These are phyloP conservation scores for Drosophila aldrichi DNA, from an alignment of 2,888 invertebrate species.

Conservation along the genomic window DNA sequence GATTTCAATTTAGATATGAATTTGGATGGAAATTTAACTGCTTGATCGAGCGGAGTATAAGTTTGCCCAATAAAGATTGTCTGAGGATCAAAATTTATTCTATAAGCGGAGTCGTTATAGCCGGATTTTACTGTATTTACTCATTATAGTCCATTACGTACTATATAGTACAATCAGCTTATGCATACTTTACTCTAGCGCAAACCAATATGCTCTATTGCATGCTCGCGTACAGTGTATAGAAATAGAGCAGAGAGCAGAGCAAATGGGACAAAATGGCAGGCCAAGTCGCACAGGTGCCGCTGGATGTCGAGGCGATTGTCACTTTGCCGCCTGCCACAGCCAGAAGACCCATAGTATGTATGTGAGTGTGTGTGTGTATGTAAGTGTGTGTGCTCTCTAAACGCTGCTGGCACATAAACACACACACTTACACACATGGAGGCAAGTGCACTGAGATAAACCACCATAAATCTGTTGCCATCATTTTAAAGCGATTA, in stretches of 20 bases:
- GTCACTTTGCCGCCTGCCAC: slow-evolving; percentile 65
- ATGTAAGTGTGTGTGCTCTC: background rate
- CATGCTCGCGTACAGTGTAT: background rate
- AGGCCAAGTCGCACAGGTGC: slow-evolving; percentile 57
- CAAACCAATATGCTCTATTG: background rate
- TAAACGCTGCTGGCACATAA: background rate
- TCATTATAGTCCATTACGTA: too few relatives aligned
- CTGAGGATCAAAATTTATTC: too few relatives aligned
- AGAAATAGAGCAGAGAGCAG: slow-evolving; percentile 37
- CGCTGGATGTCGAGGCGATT: slow-evolving; percentile 56
- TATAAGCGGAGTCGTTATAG: too few relatives aligned
- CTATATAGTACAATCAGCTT: too few relatives aligned
- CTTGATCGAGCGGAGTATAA: too few relatives aligned
- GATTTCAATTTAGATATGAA: too few relatives aligned
- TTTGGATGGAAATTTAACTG: too few relatives aligned
- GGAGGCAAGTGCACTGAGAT: slow-evolving; percentile 77
- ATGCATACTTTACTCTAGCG: too few relatives aligned
- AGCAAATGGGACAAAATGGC: slow-evolving; percentile 41
- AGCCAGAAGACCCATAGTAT: slow-evolving; percentile 15
- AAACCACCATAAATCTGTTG: slow-evolving; percentile 83
- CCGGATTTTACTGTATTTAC: too few relatives aligned
- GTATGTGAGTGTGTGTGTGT: slow-evolving; percentile 20
- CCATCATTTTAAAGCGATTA: slow-evolving; percentile 81
- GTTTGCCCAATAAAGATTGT: too few relatives aligned
- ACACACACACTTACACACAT: slow-evolving; percentile 17